Conservation (phyloP, 2,888 invertebrate species). For the Xylota segnis region DNA sequence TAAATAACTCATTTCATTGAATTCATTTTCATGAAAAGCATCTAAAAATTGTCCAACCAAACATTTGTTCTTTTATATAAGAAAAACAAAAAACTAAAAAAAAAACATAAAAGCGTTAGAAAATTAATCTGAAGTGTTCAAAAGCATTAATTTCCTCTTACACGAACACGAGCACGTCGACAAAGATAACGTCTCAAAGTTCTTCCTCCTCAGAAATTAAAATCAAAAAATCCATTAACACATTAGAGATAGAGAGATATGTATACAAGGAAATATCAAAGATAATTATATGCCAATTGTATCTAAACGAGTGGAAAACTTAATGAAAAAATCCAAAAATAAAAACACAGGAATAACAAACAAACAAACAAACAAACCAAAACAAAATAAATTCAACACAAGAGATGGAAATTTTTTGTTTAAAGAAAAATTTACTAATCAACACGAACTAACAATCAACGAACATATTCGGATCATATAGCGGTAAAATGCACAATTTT, state of each 20-base stretch:
- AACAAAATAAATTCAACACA: constrained; percentile 26
- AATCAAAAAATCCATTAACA: constrained; percentile 78
- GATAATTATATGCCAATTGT: constrained; percentile 52
- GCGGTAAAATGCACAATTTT: constrained; percentile 72
- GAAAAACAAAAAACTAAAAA: too few relatives aligned
- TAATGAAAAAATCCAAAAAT: constrained; percentile 12
- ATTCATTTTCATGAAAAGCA: constrained; percentile 46
- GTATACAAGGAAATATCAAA: constrained; percentile 38
- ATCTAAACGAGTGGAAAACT: constrained; percentile 23
- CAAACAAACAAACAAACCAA: constrained; percentile 31
- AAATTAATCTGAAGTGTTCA: constrained; percentile 59
- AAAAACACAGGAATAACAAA: constrained; percentile 22
- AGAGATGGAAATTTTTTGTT: constrained; percentile 7
- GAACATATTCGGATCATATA: constrained; percentile 75
- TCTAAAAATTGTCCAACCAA: neutral
- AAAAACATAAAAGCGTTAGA: constrained; percentile 20
- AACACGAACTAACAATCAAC: constrained; percentile 76
- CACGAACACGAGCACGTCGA: constrained; percentile 67
- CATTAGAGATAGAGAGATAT: constrained; percentile 59
- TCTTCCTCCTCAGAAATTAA: constrained; percentile 70
- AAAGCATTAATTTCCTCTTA: constrained; percentile 62
- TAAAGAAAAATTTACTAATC: constrained; percentile 48
- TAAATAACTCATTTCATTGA: constrained; percentile 12
- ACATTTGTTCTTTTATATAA: neutral
- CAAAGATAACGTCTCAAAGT: constrained; percentile 78